phyloP scores from a whole-genome alignment of 2,888 invertebrate species.

The Notodonta dromedarius region DNA sequence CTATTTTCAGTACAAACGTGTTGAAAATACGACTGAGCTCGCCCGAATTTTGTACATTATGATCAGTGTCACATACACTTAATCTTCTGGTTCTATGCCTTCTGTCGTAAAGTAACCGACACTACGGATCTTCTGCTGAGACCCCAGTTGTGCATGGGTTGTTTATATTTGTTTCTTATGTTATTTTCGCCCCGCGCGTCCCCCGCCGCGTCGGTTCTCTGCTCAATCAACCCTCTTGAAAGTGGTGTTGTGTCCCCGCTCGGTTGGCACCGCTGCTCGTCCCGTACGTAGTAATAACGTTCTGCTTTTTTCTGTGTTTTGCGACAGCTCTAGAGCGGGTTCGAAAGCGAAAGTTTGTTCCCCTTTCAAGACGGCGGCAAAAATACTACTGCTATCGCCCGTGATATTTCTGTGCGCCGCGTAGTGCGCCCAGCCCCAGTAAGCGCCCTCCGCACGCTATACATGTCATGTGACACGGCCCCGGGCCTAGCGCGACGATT shows the following conservation, averaged over 20 bases:
- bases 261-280: slow-evolving; percentile 50
- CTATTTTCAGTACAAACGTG: too few species aligned
- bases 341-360: slow-evolving; percentile 88
- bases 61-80: slow-evolving; percentile 10
- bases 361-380: slow-evolving; percentile 90
- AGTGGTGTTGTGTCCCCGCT: slow-evolving; percentile 69
- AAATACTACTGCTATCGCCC: slow-evolving; percentile 89
- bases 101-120: slow-evolving; percentile 55
- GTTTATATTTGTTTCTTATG: slow-evolving; percentile 39
- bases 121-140: slow-evolving; percentile 64
- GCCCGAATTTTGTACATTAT: too few species aligned
- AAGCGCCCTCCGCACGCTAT: slow-evolving; percentile 75
- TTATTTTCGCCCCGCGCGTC: slow-evolving; percentile 24
- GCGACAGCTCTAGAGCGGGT: slow-evolving; percentile 84
- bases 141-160: slow-evolving; percentile 79
- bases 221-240: slow-evolving; percentile 83
- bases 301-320: slow-evolving; percentile 78
- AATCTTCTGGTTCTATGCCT: slow-evolving; percentile 41
- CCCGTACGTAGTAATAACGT: slow-evolving; percentile 43
- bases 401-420: slow-evolving; percentile 91
- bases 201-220: slow-evolving; percentile 54
- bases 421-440: slow-evolving; percentile 74
- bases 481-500: slow-evolving; percentile 3
- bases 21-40: too few species aligned
- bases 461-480: slow-evolving; percentile 57